Evolutionary conservation across 2,797 vertebrate genomes (phyloP), one percentile per base, ranked within the genome.

Genomic region (Setipinna tenuifilis): DNA sequence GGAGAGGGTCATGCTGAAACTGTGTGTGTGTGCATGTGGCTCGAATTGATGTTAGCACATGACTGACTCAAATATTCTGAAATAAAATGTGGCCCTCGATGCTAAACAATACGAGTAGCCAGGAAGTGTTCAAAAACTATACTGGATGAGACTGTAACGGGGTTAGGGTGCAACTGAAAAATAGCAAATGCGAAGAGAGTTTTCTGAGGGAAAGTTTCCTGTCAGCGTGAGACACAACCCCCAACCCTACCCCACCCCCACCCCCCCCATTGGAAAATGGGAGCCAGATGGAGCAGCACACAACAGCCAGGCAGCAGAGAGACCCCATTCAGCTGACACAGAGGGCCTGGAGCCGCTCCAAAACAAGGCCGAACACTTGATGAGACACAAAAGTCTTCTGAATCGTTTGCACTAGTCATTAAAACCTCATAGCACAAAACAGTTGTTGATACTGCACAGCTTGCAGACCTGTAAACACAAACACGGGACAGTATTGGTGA

Each of bases 291-390:
- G 71, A 44, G 35, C 31, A 41, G 31, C 35, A 19, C 31, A 78
- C 71, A 78, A 78, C 71, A 78, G 71, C 71, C 71, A 78, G 71
- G 31, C 71, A 78, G 71, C 71, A 44, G 71, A 78, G 71, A 35
- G 71, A 41, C 31, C 71, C 71, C 35, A 44, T 78, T 78, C 71
- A 78, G 71, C 71, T 41, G 35, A 78, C 71, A 44, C 14, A 35
- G 68, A 75, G 35, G 41, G 31, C 71, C 21, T 78, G 71, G 71
- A 78, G 6, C 16, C 5, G 71, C 31, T 78, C 71, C 71, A 78
- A 78, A 16, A 41, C 31, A 78, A 21, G 71, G 71, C 5, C 7
- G 31, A 78, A 44, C 71, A 35, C 31, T 41, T 78, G 35, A 44
- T 44, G 71, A 78, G 71, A 78, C 71, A 78, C 35, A 78, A 78